A percentile compares a stretch with the other conserved stretches of the same genome.
phyloP scores from a whole-genome alignment of 2,797 vertebrate genomes.

The Leptodactylus fallax region DNA sequence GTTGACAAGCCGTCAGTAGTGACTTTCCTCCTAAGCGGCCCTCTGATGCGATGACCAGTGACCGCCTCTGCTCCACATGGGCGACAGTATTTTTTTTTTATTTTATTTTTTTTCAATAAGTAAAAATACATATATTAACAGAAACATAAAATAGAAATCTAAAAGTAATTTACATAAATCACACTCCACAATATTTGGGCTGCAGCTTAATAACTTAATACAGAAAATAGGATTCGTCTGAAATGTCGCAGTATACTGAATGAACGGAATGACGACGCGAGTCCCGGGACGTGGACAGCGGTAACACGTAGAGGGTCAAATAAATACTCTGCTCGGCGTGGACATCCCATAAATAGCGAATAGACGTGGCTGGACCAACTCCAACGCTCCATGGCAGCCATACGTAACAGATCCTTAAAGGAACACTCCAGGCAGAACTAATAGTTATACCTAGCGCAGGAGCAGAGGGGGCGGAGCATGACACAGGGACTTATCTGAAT shows the following conservation, averaged over 20 bases:
- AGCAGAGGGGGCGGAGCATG: not conserved
- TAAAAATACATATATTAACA: conserved; percentile 36
- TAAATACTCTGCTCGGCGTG: not conserved
- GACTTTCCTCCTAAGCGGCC: no score
- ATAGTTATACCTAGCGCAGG: no score
- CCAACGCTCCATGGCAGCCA: not conserved
- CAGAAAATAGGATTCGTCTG: not conserved
- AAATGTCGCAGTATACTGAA: conserved; percentile 13
- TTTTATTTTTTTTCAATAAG: conserved; percentile 10
- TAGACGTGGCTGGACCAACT: no score
- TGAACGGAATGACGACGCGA: not conserved
- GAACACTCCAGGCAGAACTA: not conserved
- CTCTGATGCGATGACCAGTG: no score
- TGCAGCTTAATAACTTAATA: conserved; percentile 59
- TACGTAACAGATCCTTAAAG: not conserved
- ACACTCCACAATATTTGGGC: conserved; percentile 54
- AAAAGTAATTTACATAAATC: conserved; percentile 15
- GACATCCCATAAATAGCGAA: no score
- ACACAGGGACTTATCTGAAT: not conserved
- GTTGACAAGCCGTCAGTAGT: no score
- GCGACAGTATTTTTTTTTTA: not conserved
- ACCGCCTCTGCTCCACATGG: no score
- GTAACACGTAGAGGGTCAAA: not conserved
- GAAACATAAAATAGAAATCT: conserved; percentile 31
- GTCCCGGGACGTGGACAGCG: not conserved